These are phyloP conservation scores for Cercocebus atys DNA, from an alignment of 2,113 vertebrate species.

Conservation along the genomic window DNA sequence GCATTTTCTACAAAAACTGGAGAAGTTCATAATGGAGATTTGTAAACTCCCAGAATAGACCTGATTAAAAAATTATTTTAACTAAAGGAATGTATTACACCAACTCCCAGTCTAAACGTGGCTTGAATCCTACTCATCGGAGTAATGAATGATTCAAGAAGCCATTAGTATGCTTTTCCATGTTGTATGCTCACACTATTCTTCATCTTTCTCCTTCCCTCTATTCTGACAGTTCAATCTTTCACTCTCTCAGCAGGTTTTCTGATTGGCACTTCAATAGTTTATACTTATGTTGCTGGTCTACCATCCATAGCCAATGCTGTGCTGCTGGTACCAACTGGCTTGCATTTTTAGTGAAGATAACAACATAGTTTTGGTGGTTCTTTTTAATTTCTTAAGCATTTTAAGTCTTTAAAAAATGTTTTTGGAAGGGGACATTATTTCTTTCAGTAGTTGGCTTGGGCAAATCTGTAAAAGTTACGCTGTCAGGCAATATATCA, in stretches of 20 bases:
- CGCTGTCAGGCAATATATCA: neutral
- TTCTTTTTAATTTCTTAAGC: neutral
- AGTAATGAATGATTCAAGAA: neutral
- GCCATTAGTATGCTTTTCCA: neutral
- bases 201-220: neutral
- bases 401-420: neutral
- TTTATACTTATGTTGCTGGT: neutral
- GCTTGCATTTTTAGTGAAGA: neutral
- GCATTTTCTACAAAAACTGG: neutral
- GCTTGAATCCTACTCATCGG: neutral
- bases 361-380: neutral
- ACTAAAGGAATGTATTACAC: neutral
- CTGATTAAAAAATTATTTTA: neutral
- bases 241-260: neutral
- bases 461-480: neutral
- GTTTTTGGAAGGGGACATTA: neutral
- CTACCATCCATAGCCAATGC: neutral
- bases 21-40: neutral
- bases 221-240: neutral
- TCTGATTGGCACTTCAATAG: neutral
- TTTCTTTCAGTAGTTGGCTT: conserved; percentile 16
- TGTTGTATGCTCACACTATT: fast-evolving
- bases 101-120: neutral
- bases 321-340: neutral
- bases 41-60: neutral